Evolutionary conservation across 2,113 vertebrate species (phyloP).

Genomic region (Tyto alba): DNA sequence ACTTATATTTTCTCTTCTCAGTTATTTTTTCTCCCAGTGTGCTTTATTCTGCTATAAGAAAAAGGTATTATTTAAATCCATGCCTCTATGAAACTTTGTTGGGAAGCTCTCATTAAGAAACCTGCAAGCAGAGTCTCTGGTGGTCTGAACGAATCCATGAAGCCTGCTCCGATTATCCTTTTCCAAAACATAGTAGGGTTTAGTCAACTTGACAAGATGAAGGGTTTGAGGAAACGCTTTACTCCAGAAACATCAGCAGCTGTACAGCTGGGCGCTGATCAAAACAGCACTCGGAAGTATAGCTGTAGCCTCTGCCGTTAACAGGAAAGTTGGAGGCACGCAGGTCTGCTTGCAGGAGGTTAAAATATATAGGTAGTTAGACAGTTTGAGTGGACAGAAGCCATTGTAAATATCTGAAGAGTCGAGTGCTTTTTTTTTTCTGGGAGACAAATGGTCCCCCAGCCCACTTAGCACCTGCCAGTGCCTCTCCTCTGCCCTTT

Average conservation of each 20-base stretch:
- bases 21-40: not conserved
- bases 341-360: not conserved
- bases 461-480: constrained; percentile 53
- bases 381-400: not conserved
- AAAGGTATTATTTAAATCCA: not conserved
- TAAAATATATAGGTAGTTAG: not conserved
- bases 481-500: constrained; percentile 35
- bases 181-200: not conserved
- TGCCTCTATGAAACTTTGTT: not conserved
- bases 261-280: not conserved
- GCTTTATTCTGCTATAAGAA: not conserved
- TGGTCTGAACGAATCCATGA: not conserved
- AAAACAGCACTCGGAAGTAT: not conserved
- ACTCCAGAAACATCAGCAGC: not conserved
- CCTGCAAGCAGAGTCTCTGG: not conserved
- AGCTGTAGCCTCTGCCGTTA: not conserved
- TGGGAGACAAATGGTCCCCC: constrained; percentile 40
- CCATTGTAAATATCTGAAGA: constrained; percentile 19
- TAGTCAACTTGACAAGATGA: constrained; percentile 18
- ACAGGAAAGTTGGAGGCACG: not conserved
- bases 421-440: not conserved
- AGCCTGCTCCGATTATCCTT: not conserved
- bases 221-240: constrained; percentile 1
- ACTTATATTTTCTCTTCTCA: not conserved
- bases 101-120: not conserved